A percentile compares a stretch with the other conserved stretches of the same genome.
phyloP scores from a whole-genome alignment of 2,888 invertebrate genomes.

The Periphyllus acericola region DNA sequence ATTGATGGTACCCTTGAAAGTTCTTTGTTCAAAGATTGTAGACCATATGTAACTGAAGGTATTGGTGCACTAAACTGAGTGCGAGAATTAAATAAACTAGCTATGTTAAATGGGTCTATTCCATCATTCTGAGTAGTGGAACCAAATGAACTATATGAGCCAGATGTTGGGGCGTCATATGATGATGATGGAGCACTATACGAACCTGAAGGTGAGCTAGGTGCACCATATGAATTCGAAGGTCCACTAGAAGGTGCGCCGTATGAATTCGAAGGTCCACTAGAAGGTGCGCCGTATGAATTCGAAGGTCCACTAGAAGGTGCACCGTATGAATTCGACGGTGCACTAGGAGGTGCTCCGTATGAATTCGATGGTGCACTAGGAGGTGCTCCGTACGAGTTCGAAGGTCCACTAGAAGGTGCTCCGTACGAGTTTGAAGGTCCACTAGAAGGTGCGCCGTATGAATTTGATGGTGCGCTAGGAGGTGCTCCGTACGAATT shows the following conservation, averaged over 20 bases:
- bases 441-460: conserved; percentile 63
- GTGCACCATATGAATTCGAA: conserved; percentile 65
- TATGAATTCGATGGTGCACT: conserved; percentile 52
- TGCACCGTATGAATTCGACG: conserved; percentile 65
- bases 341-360: conserved; percentile 37
- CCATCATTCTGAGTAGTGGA: conserved; percentile 62
- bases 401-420: conserved; percentile 65
- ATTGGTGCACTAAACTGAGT: conserved; percentile 59
- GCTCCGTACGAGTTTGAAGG: conserved; percentile 66
- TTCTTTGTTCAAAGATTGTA: conserved; percentile 49
- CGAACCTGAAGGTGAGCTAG: conserved; percentile 45
- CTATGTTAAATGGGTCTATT: conserved; percentile 35
- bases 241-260: conserved; percentile 61
- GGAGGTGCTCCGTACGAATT: conserved; percentile 42
- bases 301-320: conserved; percentile 57
- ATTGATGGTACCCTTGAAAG: conserved; percentile 62
- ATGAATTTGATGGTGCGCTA: conserved; percentile 62
- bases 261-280: conserved; percentile 66
- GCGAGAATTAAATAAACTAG: conserved; percentile 30
- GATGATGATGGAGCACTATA: conserved; percentile 48
- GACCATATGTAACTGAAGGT: conserved; percentile 63
- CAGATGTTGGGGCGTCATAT: conserved; percentile 45
- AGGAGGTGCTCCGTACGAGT: conserved; percentile 63
- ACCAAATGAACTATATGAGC: conserved; percentile 61
- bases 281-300: conserved; percentile 64